Conservation (phyloP, 37 sponge, comb jelly and placozoan species). For the Cliona cf. orientalis region DNA sequence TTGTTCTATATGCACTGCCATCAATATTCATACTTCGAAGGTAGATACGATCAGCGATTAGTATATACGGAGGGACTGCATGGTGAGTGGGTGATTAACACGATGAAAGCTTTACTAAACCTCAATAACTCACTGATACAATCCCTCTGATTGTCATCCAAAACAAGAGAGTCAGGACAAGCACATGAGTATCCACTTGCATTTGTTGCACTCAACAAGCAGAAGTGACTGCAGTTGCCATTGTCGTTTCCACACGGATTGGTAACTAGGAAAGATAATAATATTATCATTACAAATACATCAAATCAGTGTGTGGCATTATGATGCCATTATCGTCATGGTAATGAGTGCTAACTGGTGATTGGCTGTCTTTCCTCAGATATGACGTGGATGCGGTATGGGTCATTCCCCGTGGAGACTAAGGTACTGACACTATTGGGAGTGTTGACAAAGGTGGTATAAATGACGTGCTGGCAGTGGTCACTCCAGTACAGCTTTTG, state of each 20-base stretch:
- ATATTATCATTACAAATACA: not conserved
- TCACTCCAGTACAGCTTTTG: constrained; percentile 16
- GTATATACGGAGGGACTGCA: constrained; percentile 2
- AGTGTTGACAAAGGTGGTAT: not conserved
- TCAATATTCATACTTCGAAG: constrained; percentile 18
- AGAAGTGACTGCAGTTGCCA: constrained; percentile 62
- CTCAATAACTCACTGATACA: not conserved
- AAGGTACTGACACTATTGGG: constrained; percentile 9
- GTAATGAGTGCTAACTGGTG: not conserved
- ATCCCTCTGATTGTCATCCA: constrained; percentile 20
- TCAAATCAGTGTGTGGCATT: not conserved
- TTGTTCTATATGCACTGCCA: not conserved
- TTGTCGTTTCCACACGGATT: constrained; percentile 55
- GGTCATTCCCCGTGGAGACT: not conserved
- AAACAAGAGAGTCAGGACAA: constrained; percentile 43
- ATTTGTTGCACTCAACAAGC: constrained; percentile 37
- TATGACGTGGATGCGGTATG: constrained; percentile 2
- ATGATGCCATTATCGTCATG: not conserved
- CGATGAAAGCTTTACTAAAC: no score
- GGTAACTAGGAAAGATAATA: constrained; percentile 5
- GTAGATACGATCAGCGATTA: constrained; percentile 1
- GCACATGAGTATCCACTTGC: constrained; percentile 45
- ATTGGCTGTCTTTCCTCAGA: constrained; percentile 15
- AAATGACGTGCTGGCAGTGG: constrained; percentile 4
- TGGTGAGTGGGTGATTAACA: not conserved